phyloP scores from a whole-genome alignment of 2,113 vertebrate species.

The Microtus montanus region DNA sequence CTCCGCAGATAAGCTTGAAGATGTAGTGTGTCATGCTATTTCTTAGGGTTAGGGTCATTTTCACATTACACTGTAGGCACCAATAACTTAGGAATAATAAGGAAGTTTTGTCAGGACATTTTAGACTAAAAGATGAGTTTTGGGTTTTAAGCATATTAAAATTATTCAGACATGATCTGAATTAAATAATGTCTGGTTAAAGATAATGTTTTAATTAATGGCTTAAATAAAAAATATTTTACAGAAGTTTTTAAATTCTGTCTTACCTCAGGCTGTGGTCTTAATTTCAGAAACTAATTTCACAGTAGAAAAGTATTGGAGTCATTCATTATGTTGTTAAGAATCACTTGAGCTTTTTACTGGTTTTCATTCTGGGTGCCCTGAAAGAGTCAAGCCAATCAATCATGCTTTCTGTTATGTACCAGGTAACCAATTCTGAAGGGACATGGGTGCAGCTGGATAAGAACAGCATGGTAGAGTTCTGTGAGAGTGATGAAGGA shows the following conservation, averaged over 20 bases:
- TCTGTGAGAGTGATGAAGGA: conserved; percentile 99
- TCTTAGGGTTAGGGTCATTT: conserved; percentile 81
- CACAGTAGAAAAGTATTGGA: conserved; percentile 60
- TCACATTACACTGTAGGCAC: conserved; percentile 51
- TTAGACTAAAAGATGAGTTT: conserved; percentile 52
- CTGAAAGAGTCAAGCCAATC: conserved; percentile 79
- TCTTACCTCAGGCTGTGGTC: conserved; percentile 83
- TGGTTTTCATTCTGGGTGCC: conserved; percentile 69
- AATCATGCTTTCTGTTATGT: conserved; percentile 84
- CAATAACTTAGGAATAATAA: conserved; percentile 17
- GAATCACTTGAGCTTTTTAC: conserved; percentile 70
- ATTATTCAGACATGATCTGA: conserved; percentile 42
- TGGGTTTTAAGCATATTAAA: conserved; percentile 58
- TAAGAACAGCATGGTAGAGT: conserved; percentile 99
- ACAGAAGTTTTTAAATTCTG: conserved; percentile 66
- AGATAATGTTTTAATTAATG: conserved; percentile 44
- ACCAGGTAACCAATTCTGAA: conserved; percentile 97
- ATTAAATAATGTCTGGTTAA: neutral
- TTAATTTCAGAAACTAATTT: conserved; percentile 85
- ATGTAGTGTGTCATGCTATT: conserved; percentile 99
- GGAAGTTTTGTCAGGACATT: conserved; percentile 56
- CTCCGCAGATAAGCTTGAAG: conserved; percentile 84
- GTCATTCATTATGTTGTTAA: conserved; percentile 67
- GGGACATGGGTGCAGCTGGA: conserved; percentile 99
- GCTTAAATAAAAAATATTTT: conserved; percentile 44